A percentile compares a stretch with the other conserved stretches of the same genome.
Conservation (phyloP, 2,888 invertebrate species). For the Pyralis farinalis region DNA sequence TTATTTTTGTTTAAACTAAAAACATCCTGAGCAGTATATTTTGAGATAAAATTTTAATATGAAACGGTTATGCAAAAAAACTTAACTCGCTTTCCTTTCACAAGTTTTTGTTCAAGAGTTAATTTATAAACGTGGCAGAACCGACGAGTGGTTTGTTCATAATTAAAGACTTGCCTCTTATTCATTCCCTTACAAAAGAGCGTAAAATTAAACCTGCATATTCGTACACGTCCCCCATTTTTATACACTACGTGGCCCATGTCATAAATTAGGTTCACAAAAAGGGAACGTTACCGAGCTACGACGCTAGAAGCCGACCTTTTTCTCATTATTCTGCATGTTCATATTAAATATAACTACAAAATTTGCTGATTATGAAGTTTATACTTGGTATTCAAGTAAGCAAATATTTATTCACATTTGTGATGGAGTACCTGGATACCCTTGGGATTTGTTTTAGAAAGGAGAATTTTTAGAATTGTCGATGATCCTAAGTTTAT, state of each 20-base stretch:
- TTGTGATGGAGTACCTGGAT: too few species aligned
- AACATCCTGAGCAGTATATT: slow-evolving; percentile 24
- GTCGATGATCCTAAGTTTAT: too few species aligned
- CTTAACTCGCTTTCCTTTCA: slow-evolving; percentile 28
- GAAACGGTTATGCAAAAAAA: slow-evolving; percentile 30
- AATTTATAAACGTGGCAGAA: slow-evolving; percentile 44
- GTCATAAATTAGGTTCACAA: slow-evolving; percentile 69
- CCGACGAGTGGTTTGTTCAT: slow-evolving; percentile 48
- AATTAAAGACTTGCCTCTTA: slow-evolving; percentile 65
- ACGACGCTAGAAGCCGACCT: slow-evolving; percentile 48
- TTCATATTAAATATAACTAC: slow-evolving; percentile 39
- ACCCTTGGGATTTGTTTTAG: too few species aligned
- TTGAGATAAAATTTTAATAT: slow-evolving; percentile 24
- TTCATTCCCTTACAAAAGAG: slow-evolving; percentile 61
- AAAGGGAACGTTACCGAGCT: slow-evolving; percentile 60
- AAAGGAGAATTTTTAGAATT: too few species aligned
- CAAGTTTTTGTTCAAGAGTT: slow-evolving; percentile 42
- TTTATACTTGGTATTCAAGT: too few species aligned
- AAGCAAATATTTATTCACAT: too few species aligned
- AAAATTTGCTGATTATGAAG: slow-evolving; percentile 23
- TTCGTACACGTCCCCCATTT: slow-evolving; percentile 59
- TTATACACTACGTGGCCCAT: slow-evolving; percentile 56
- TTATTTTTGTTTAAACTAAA: too few species aligned
- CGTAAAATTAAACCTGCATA: slow-evolving; percentile 67
- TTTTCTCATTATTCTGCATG: slow-evolving; percentile 55